Evolutionary conservation across 2,113 vertebrate species (phyloP), one percentile per base, ranked within the genome.

Genomic region (Lampris incognitus): DNA sequence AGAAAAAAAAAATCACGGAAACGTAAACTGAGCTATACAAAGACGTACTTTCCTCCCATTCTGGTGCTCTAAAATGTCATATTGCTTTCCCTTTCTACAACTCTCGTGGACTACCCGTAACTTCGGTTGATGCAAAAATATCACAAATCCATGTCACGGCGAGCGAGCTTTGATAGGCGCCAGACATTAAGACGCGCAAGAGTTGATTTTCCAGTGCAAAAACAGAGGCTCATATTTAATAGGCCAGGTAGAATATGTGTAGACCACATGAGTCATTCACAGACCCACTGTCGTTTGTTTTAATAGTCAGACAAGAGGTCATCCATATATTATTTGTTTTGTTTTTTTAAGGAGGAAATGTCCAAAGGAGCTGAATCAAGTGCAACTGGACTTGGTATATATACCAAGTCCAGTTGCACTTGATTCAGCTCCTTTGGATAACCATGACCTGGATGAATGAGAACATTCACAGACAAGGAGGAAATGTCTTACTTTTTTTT

Each of bases 241-340:
- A 51, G 44, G 46, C 39, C 63, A 80, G 67, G 41, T 9, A 4
- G 11, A 81, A 10, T 46, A 71, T 55, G 55, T 46, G 50, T 24
- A 61, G 57, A 24, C 44, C 38, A 41, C 60, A 76, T 11, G 48
- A 62, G 52, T 79, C 52, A 71, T 79, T 59, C 69, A 52, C 40
- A 1, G 67, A 41, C 58, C 46, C 67, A 38, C 52, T 48, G 60
- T 54, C 66, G 37, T 38, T 74, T 65, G 73, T 73, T 72, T 81
- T 69, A 74, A 66, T 63, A 83, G 66, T 63, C 8, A 72, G 67
- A 76, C 5, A 59, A 52, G 76, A 66, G 76, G 74, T 76, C 82
- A 84, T 80, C 7, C 72, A 84, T 77, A 52, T 48, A 69, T 84
- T 78, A 82, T 86, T 85, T 62, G 82, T 62, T 60, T 78, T 80